Conservation (phyloP, 2,797 vertebrate genomes). For the Cryptoprocta ferox region DNA sequence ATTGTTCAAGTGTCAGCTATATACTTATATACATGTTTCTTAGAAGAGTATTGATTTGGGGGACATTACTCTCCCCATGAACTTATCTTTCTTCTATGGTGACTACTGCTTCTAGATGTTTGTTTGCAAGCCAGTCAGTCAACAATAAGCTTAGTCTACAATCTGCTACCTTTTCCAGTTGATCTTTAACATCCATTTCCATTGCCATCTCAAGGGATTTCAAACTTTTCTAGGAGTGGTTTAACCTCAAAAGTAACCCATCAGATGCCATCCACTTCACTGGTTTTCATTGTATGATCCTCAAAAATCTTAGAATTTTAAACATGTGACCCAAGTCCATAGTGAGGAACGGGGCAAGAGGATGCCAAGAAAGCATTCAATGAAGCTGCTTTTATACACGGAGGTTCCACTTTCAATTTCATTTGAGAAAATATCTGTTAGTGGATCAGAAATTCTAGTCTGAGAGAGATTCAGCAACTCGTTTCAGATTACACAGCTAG, state of each 20-base stretch:
- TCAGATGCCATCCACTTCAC: background rate
- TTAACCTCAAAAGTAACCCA: background rate
- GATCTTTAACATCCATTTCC: background rate
- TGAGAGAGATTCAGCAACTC: background rate
- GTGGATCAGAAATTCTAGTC: background rate
- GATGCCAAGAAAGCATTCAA: background rate
- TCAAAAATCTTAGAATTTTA: background rate
- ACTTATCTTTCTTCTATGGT: background rate
- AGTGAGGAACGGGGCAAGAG: background rate
- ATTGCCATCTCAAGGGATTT: background rate
- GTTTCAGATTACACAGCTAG: background rate
- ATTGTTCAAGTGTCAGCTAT: background rate
- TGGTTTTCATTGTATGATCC: background rate
- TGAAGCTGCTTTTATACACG: background rate
- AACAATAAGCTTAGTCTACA: slow-evolving; percentile 3
- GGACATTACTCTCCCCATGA: background rate
- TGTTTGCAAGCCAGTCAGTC: background rate
- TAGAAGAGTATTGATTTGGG: background rate
- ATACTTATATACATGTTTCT: background rate
- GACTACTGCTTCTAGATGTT: slow-evolving; percentile 25
- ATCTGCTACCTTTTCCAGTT: background rate
- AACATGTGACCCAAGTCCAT: background rate
- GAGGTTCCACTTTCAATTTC: background rate
- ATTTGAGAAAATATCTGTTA: slow-evolving; percentile 32
- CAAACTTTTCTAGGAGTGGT: background rate